Base-by-base conservation (phyloP, 2,888 invertebrate genomes). In the Drosophila maculinotata region DNA sequence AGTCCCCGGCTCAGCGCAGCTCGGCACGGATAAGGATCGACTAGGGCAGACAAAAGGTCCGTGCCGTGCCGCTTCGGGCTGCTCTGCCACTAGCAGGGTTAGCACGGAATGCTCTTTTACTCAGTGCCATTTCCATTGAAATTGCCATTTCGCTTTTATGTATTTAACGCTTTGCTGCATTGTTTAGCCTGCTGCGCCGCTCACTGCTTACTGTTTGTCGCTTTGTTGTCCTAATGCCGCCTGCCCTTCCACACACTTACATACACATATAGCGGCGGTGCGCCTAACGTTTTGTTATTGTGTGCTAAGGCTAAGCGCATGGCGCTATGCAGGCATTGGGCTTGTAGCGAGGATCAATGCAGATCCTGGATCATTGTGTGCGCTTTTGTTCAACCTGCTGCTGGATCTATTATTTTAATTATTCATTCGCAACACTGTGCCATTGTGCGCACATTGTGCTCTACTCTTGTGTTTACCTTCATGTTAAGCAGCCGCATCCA, bases 401-500 rank as follows among this genome's bases (percentile, higher is more conserved):
- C 76, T 83, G 81, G 81, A 81, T 79, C 84, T 81, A 79, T 83
- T 81, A 83, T 84, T 75, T 52, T 84, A 84, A 84, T 84, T 84
- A 87, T 87, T 79, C 73, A 81, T 81, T 84, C 77, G 83, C 75
- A 84, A 87, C 87, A 81, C 84, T 79, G 84, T 72, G 63, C 71
- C 79, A 80, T 81, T 81, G 84, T 85, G 30, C 30, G 35, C 35
- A 31, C 54, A 58, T 59, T 74, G 64, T 72, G 42, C 42, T 25
- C 63, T 23, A 31, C 59, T 65, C 66, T 64, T 72, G 70, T 76
- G 77, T 76, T 77, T 75, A 70, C 73, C 74, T 60, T 62, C 58
- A 62, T 54, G 67, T 63, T 67, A 67, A 71, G 75, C 70, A 70
- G 58, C 66, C 74, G 75, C 54, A 73, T 66, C 57, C 49, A 66